phyloP scores from a whole-genome alignment of 1,140 invertebrate genomes.

The Neoseiulus cucumeris region DNA sequence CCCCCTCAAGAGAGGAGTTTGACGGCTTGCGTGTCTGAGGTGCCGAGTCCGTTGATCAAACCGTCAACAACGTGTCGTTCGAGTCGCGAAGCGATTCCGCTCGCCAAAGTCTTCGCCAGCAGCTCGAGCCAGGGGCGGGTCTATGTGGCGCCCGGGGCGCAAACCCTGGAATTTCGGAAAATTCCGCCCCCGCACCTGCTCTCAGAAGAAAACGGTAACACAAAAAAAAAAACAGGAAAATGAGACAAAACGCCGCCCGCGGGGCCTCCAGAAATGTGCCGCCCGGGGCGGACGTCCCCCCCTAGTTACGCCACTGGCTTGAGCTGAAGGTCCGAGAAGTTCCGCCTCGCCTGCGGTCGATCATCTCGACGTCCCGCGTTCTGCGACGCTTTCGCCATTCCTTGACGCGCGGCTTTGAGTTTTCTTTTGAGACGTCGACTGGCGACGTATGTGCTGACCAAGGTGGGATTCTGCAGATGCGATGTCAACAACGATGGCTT shows the following conservation, averaged over 20 bases:
- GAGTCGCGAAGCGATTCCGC: background rate
- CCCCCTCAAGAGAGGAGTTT: too few relatives aligned
- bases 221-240: too few relatives aligned
- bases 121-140: too few relatives aligned
- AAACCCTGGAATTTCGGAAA: too few relatives aligned
- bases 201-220: too few relatives aligned
- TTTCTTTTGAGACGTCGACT: constrained; percentile 3
- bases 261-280: too few relatives aligned
- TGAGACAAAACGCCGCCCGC: too few relatives aligned
- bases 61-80: constrained; percentile 1
- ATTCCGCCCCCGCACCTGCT: too few relatives aligned
- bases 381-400: background rate
- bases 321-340: background rate
- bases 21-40: background rate
- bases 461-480: background rate
- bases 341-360: background rate
- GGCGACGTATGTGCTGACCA: background rate
- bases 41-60: background rate
- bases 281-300: too few relatives aligned
- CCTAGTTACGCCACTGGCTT: too few relatives aligned
- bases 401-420: background rate
- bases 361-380: background rate
- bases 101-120: constrained; percentile 1
- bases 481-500: too few relatives aligned
- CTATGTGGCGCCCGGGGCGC: too few relatives aligned